Percentiles rank a stretch among this genome's conserved stretches.
phyloP scores from a whole-genome alignment of 2,888 invertebrate species.

The Pasiphila rectangulata region DNA sequence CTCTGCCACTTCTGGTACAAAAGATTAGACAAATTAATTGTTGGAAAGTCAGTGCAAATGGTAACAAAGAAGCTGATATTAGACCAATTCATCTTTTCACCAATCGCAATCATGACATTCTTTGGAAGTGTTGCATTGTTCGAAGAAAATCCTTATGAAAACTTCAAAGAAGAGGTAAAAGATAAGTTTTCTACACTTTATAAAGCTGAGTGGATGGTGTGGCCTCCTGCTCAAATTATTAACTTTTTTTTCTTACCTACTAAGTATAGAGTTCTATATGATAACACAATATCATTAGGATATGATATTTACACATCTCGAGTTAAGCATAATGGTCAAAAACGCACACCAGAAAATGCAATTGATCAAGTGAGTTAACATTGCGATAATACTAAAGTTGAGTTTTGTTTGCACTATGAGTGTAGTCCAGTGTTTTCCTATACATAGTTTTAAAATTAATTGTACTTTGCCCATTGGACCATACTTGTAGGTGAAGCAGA shows the following conservation, averaged over 20 bases:
- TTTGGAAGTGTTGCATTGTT: slow-evolving; percentile 89
- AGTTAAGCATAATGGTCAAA: slow-evolving; percentile 83
- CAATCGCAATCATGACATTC: slow-evolving; percentile 89
- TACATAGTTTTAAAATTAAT: too few relatives aligned
- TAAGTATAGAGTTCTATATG: slow-evolving; percentile 92
- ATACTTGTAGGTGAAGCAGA: not conserved
- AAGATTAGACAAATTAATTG: slow-evolving; percentile 86
- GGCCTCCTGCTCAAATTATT: slow-evolving; percentile 96
- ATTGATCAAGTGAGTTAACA: slow-evolving; percentile 3
- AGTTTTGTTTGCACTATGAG: not conserved
- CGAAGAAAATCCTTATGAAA: slow-evolving; percentile 82
- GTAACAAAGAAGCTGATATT: slow-evolving; percentile 89
- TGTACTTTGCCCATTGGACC: not conserved
- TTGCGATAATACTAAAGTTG: not conserved
- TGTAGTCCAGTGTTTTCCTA: too few relatives aligned
- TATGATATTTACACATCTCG: slow-evolving; percentile 94
- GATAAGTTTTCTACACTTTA: slow-evolving; percentile 90
- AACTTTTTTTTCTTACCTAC: slow-evolving; percentile 95
- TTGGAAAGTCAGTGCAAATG: slow-evolving; percentile 85
- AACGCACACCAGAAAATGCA: slow-evolving; percentile 4
- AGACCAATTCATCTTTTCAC: slow-evolving; percentile 94
- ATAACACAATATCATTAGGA: slow-evolving; percentile 92
- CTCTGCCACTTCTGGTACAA: slow-evolving; percentile 95
- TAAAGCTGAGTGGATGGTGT: slow-evolving; percentile 94
- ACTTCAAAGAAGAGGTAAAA: slow-evolving; percentile 85